A percentile compares a stretch with the other conserved stretches of the same genome.
These are phyloP conservation scores for Clavelina lepadiformis DNA, from an alignment of 23 tunicate species.

Conservation along the genomic window DNA sequence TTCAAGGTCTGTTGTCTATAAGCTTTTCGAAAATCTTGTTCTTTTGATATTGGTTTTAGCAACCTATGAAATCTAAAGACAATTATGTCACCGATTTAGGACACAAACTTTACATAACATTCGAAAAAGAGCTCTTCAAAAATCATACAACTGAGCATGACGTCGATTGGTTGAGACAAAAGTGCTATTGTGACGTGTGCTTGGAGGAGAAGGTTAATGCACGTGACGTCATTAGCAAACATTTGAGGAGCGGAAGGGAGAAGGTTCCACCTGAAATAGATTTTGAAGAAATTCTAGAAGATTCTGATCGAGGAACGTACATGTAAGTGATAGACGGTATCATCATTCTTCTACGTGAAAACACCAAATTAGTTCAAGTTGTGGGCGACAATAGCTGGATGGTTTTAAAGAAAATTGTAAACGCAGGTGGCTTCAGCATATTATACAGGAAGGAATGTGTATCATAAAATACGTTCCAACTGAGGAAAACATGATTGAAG, in stretches of 20 bases:
- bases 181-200: constrained; percentile 61
- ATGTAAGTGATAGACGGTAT: too few species aligned
- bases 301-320: background rate
- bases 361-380: too few species aligned
- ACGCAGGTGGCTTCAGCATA: constrained; percentile 28
- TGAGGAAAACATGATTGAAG: constrained; percentile 1
- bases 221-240: constrained; percentile 23
- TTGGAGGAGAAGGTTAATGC: background rate
- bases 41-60: too few species aligned
- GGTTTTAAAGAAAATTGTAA: too few species aligned
- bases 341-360: too few species aligned
- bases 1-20: too few species aligned
- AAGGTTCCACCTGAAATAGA: background rate
- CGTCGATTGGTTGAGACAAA: constrained; percentile 46
- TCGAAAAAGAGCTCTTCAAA: background rate
- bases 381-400: too few species aligned
- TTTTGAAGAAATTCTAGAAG: background rate
- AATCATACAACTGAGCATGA: constrained; percentile 32
- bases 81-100: background rate
- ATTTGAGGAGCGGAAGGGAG: background rate
- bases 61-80: too few species aligned
- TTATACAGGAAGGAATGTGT: constrained; percentile 25
- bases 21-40: too few species aligned
- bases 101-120: background rate
- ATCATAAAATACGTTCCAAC: constrained; percentile 31